phyloP scores from a whole-genome alignment of 2,888 invertebrate genomes.

The Callinectes sapidus region DNA sequence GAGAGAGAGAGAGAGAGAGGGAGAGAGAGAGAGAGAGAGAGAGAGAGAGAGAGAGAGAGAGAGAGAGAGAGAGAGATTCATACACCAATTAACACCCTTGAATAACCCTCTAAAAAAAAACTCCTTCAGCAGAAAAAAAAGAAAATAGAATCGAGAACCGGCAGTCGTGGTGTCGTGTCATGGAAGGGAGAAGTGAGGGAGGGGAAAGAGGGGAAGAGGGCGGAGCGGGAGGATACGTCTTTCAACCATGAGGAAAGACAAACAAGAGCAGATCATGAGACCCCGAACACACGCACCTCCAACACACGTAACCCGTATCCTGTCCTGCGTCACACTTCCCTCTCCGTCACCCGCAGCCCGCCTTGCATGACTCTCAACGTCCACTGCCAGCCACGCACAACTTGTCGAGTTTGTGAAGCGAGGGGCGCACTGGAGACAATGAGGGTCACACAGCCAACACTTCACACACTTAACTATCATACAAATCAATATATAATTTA shows the following conservation, averaged over 20 bases:
- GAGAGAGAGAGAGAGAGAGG: constrained; percentile 42
- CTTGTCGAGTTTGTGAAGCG: neutral
- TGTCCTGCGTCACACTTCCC: constrained; percentile 11
- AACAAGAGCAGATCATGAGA: neutral
- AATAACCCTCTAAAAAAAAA: neutral
- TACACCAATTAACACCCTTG: neutral
- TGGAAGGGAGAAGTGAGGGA: neutral
- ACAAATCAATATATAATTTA: neutral
- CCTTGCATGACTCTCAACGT: neutral
- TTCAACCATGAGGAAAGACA: neutral
- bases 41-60: constrained; percentile 25
- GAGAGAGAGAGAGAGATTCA: neutral
- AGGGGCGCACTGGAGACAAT: neutral
- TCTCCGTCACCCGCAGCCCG: neutral
- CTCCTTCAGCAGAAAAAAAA: neutral
- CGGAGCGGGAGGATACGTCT: neutral
- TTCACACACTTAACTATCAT: neutral
- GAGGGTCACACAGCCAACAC: neutral
- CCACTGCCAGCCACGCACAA: neutral
- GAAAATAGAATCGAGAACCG: neutral
- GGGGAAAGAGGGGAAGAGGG: neutral
- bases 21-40: constrained; percentile 31
- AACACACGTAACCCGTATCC: neutral
- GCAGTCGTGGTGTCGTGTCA: neutral
- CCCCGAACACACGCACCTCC: neutral